phyloP scores from a whole-genome alignment of 2,113 vertebrate species.

The Bubalus kerabau region DNA sequence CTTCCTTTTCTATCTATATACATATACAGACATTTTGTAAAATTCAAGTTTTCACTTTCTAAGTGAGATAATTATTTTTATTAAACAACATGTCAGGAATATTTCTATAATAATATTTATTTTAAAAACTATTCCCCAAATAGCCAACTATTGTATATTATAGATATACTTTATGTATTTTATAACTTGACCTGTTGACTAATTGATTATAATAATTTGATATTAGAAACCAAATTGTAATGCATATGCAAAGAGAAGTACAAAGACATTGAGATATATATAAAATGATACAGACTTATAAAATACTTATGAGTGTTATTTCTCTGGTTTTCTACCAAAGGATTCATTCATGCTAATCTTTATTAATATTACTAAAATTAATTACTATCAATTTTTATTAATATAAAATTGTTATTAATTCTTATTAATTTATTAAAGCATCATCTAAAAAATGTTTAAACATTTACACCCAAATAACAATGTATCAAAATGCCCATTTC shows the following conservation, averaged over 20 bases:
- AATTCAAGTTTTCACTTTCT: not conserved
- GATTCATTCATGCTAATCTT: not conserved
- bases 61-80: not conserved
- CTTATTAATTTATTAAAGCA: not conserved
- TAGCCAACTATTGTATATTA: not conserved
- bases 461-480: not conserved
- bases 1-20: not conserved
- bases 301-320: not conserved
- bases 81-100: not conserved
- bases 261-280: not conserved
- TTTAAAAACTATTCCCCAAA: not conserved
- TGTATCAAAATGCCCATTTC: not conserved
- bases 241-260: rapidly evolving
- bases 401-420: not conserved
- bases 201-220: not conserved
- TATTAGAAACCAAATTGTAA: not conserved
- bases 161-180: not conserved
- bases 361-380: not conserved
- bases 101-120: not conserved
- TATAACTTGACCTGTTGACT: not conserved
- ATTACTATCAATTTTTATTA: not conserved
- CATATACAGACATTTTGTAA: not conserved
- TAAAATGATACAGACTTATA: not conserved
- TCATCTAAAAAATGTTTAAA: not conserved
- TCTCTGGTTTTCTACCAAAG: not conserved